These are phyloP conservation scores for Acanthurus lineatus DNA, from an alignment of 2,797 vertebrate species.

Conservation along the genomic window DNA sequence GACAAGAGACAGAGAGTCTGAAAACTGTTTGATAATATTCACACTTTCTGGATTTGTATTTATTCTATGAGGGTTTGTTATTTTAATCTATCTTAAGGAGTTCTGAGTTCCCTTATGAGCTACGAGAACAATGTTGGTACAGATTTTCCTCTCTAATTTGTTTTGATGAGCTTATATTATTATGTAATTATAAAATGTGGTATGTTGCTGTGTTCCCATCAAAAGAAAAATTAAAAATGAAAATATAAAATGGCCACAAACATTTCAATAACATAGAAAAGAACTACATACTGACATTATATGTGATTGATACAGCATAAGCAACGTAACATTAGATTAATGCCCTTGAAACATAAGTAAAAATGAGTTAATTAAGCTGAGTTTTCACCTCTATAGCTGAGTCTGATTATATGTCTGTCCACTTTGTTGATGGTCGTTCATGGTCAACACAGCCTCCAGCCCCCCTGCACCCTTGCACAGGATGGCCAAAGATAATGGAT, in stretches of 20 bases:
- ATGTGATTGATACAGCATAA: no score
- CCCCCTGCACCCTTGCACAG: not conserved
- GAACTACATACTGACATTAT: no score
- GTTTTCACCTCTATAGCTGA: no score
- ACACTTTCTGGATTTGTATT: not conserved
- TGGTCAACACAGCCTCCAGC: not conserved
- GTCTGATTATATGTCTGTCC: not conserved
- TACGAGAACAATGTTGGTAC: not conserved
- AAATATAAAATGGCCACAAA: not conserved
- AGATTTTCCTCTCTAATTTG: not conserved
- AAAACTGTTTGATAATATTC: not conserved
- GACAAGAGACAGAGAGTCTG: not conserved
- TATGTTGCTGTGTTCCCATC: not conserved
- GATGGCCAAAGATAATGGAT: constrained; percentile 48
- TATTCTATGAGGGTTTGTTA: not conserved
- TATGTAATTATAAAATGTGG: not conserved
- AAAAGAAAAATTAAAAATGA: not conserved
- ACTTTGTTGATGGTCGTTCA: not conserved
- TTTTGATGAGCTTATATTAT: not conserved
- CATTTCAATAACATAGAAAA: not conserved
- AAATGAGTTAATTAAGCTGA: no score
- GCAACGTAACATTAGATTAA: no score
- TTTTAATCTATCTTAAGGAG: not conserved
- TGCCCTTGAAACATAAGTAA: no score
- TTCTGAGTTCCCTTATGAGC: not conserved